Percentiles rank a stretch among this genome's conserved stretches.
These are phyloP conservation scores for Pterocles burchelli DNA, from an alignment of 2,113 vertebrate species.

Conservation along the genomic window DNA sequence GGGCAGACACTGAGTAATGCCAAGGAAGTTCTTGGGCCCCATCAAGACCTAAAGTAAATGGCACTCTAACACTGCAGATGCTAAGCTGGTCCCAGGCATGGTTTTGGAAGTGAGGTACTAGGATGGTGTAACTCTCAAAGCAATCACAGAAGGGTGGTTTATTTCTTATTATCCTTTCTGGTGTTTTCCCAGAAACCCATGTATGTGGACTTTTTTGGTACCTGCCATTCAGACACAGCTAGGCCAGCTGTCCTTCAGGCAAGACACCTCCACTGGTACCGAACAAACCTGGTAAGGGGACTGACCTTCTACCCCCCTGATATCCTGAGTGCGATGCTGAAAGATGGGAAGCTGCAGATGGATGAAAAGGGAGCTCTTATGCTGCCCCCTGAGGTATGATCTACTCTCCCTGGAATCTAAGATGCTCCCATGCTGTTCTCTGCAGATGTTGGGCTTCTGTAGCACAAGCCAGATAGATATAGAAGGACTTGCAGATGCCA, in stretches of 20 bases:
- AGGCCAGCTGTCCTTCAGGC: constrained; percentile 80
- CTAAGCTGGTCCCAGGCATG: background rate
- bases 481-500: background rate
- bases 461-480: background rate
- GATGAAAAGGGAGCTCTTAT: constrained; percentile 74
- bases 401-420: background rate
- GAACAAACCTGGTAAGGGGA: constrained; percentile 73
- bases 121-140: background rate
- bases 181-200: constrained; percentile 80
- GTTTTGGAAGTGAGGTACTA: background rate
- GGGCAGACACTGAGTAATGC: background rate
- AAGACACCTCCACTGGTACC: constrained; percentile 81
- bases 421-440: background rate
- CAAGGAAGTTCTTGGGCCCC: background rate
- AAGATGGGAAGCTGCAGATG: constrained; percentile 64
- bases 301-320: constrained; percentile 80
- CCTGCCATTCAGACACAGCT: constrained; percentile 84
- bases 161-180: background rate
- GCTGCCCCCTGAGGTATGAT: constrained; percentile 64
- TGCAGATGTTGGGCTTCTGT: background rate
- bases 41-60: background rate
- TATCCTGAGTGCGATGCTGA: constrained; percentile 74
- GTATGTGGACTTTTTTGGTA: constrained; percentile 90
- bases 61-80: background rate
- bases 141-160: background rate